A percentile compares a stretch with the other conserved stretches of the same genome.
phyloP scores from a whole-genome alignment of 2,797 vertebrate genomes.

The Lutra lutra region DNA sequence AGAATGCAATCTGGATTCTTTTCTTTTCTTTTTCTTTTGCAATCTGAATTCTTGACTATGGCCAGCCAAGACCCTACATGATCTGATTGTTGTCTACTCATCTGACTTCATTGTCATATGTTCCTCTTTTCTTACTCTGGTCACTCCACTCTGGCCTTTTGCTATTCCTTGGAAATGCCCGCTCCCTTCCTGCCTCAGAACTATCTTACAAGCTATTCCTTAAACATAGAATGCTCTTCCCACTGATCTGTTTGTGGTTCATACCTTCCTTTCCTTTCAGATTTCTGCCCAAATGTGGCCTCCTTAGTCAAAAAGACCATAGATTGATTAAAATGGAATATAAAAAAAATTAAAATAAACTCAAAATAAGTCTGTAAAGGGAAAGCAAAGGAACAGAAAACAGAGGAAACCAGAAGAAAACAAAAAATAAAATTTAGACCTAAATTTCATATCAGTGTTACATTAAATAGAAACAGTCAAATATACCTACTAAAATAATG shows the following conservation, averaged over 20 bases:
- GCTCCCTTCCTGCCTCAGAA: background rate
- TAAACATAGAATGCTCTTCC: background rate
- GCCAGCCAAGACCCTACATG: background rate
- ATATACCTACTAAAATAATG: background rate
- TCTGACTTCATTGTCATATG: background rate
- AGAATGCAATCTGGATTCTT: background rate
- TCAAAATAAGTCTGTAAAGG: background rate
- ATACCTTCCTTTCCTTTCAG: background rate
- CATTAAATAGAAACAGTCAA: constrained; percentile 12
- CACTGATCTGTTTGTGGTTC: background rate
- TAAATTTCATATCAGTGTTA: background rate
- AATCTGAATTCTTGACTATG: background rate
- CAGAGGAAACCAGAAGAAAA: background rate
- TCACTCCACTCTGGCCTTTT: background rate
- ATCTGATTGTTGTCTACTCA: background rate
- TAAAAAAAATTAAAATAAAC: background rate
- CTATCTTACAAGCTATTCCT: background rate
- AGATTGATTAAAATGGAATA: background rate
- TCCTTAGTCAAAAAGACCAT: background rate
- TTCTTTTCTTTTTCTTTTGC: too few relatives aligned
- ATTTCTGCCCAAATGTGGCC: background rate
- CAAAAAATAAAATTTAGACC: background rate
- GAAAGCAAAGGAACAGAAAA: background rate
- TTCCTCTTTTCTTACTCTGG: background rate
- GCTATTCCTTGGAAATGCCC: background rate